Evolutionary conservation across 2,797 vertebrate genomes (phyloP), one percentile per base, ranked within the genome.

Genomic region (Xiphorhynchus erythropygius): DNA sequence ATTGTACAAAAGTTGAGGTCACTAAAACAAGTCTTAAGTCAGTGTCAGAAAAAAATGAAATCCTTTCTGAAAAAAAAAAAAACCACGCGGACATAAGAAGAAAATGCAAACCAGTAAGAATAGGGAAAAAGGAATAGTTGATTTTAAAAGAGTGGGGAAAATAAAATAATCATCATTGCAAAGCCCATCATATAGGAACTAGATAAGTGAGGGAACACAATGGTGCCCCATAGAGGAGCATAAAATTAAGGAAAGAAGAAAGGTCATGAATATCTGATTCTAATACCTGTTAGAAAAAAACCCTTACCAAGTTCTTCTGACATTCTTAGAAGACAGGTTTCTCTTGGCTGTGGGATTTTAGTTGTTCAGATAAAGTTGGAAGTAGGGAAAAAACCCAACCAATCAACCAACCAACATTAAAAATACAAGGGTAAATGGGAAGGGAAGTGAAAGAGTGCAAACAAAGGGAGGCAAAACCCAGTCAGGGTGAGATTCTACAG

Each of bases 151-250:
- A 14, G 2, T 46, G 13, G 11, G 24, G 39, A 80, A 65, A 74
- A 89, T 55, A 14, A 65, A 83, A 59, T 13, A 28, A 78, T 46
- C 11, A n/a, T 70, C 6, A 50, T 28, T 64, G 27, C 8, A 80
- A 77, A 59, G 2, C 4, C 4, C 8, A 57, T 19, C 17, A 14
- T 27, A 23, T 14, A 75, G 21, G 25, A 73, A 35, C 19, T 60
- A 4, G 3, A 17, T 79, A 76, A 78, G 32, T 69, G 55, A 70
- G 21, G 4, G 11, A 83, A 27, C 3, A 16, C 7, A 18, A 2
- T 75, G 3, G 0, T 55, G 30, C 19, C 18, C 85, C 1, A 0
- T 18, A 87, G 44, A 84, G 15, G 11, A 87, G 2, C 3, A 13
- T 3, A 59, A 7, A 5, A 6, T 18, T 67, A 69, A 62, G 7